Conservation (phyloP, 2,113 vertebrate genomes). For the Antechinus stuartii region DNA sequence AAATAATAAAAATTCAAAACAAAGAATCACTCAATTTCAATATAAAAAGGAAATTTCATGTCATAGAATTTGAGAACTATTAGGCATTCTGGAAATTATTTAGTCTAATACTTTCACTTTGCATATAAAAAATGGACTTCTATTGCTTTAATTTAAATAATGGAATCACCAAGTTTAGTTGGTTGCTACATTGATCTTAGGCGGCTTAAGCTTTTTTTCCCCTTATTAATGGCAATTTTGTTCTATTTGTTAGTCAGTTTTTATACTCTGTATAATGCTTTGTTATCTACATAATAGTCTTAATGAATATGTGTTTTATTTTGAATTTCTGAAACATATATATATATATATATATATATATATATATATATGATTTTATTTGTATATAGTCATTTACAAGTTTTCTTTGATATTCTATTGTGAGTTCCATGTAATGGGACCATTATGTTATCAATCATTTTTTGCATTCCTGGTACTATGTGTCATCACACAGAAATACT, state of each 20-base stretch:
- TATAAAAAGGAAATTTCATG: no score
- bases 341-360: no score
- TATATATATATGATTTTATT: neutral
- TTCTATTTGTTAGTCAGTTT: constrained; percentile 10
- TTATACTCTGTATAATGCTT: neutral
- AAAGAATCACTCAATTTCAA: no score
- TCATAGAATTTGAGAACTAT: no score
- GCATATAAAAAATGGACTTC: no score
- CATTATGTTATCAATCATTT: neutral
- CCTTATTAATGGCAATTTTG: neutral
- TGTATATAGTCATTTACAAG: neutral
- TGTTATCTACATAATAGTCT: neutral
- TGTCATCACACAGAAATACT: neutral
- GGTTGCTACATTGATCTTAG: no score
- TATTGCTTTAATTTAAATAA: no score
- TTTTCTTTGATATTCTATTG: neutral
- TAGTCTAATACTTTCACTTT: no score
- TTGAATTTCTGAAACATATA: neutral
- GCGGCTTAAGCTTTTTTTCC: neutral
- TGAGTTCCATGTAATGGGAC: neutral
- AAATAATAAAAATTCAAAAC: no score
- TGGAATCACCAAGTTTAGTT: no score
- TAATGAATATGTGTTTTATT: neutral
- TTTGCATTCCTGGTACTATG: neutral
- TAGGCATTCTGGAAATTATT: no score